Evolutionary conservation across 2,888 invertebrate genomes (phyloP), one percentile per base, ranked within the genome.

Genomic region (Bugula neritina): DNA sequence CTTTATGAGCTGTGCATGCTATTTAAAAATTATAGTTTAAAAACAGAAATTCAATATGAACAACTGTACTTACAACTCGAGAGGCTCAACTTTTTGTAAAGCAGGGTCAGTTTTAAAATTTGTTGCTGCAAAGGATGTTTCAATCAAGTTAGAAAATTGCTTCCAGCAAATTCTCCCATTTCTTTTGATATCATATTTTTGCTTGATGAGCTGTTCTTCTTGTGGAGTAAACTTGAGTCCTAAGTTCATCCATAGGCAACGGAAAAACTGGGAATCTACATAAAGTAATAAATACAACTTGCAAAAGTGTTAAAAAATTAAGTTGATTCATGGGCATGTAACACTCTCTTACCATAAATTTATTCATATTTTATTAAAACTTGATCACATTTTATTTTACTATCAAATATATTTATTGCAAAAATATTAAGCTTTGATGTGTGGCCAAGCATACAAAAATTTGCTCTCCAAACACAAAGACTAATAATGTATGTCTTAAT

Each of bases 251-350:
- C 82, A 82, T 35, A 84, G 75, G 71, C 82, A 80, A 72, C 84
- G 77, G 72, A 82, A 82, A 75, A 84, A 84, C 74, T 84, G 84
- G 21, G 79, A 77, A 21, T 75, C 84, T 84, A 75, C n/a, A 77
- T 74, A 71, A n/a, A n/a, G n/a, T n/a, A n/a, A n/a, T n/a, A n/a
- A n/a, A n/a, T n/a, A n/a, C n/a, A n/a, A n/a, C n/a, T n/a, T n/a
- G n/a, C n/a, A n/a, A n/a, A n/a, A n/a, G n/a, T n/a, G n/a, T n/a
- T n/a, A n/a, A n/a, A n/a, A n/a, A n/a, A n/a, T n/a, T n/a, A n/a
- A n/a, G n/a, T n/a, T n/a, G n/a, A n/a, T n/a, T n/a, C n/a, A n/a
- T n/a, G n/a, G n/a, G n/a, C n/a, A n/a, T n/a, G n/a, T n/a, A n/a
- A n/a, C n/a, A n/a, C n/a, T n/a, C n/a, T n/a, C n/a, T n/a, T n/a